These are phyloP conservation scores for Schrankia costaestrigalis DNA, from an alignment of 2,888 invertebrate species.

Conservation along the genomic window DNA sequence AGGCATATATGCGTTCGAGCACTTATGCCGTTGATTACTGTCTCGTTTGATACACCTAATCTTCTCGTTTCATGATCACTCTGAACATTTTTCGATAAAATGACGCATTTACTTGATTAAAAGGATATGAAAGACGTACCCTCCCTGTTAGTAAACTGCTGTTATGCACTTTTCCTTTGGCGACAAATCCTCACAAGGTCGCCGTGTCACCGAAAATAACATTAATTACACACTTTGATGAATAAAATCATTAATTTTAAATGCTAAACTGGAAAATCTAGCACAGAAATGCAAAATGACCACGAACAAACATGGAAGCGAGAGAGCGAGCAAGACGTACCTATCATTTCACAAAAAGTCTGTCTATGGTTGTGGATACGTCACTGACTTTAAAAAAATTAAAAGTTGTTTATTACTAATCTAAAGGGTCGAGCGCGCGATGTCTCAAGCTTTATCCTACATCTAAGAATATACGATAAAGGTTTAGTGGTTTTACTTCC, in stretches of 20 bases:
- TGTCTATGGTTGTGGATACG: slow-evolving; percentile 56
- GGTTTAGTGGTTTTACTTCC: too few species aligned
- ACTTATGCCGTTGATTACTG: slow-evolving; percentile 21
- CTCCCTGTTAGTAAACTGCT: slow-evolving; percentile 76
- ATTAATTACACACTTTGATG: slow-evolving; percentile 73
- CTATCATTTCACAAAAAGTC: slow-evolving; percentile 48
- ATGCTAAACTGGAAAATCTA: slow-evolving; percentile 73
- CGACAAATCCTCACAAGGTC: slow-evolving; percentile 75
- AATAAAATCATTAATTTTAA: slow-evolving; percentile 69
- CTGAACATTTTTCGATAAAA: slow-evolving; percentile 71
- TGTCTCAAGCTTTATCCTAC: too few species aligned
- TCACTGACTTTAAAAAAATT: slow-evolving; percentile 40
- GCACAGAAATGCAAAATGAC: slow-evolving; percentile 76
- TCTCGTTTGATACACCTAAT: slow-evolving; percentile 34
- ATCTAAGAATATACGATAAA: too few species aligned
- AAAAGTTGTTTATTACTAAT: slow-evolving; percentile 32
- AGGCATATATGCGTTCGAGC: slow-evolving; percentile 26
- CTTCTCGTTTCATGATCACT: slow-evolving; percentile 48
- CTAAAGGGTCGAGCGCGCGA: too few species aligned
- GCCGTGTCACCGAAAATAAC: slow-evolving; percentile 73
- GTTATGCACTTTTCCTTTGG: slow-evolving; percentile 68
- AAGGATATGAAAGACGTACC: slow-evolving; percentile 79
- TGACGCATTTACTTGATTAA: slow-evolving; percentile 79
- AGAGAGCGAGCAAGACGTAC: slow-evolving; percentile 69
- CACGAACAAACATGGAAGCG: slow-evolving; percentile 81